Evolutionary conservation across 2,113 vertebrate species (phyloP).

Genomic region (Rhabdomys dilectus): DNA sequence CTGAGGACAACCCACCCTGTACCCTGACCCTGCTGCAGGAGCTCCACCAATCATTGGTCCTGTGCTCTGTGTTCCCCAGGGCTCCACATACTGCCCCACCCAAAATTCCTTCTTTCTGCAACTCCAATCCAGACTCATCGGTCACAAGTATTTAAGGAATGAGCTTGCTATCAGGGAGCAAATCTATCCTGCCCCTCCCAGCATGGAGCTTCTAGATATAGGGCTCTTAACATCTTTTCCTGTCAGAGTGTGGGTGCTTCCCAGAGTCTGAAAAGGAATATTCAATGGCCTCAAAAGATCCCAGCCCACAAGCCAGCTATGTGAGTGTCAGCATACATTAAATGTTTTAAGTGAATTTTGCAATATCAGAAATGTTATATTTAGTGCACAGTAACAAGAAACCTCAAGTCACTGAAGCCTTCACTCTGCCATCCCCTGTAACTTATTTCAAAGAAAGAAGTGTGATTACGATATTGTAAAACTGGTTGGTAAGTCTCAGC

Average conservation of each 20-base stretch:
- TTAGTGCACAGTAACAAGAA: background rate
- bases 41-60: background rate
- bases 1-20: background rate
- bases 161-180: constrained; percentile 12
- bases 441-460: background rate
- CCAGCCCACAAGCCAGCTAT: background rate
- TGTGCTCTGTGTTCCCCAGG: background rate
- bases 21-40: background rate
- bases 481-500: background rate
- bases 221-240: background rate
- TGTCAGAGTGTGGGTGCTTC: background rate
- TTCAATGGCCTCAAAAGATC: background rate
- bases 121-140: background rate
- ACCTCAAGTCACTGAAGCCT: background rate
- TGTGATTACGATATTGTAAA: background rate
- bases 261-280: background rate
- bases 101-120: constrained; percentile 67
- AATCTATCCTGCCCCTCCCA: constrained; percentile 35
- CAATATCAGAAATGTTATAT: background rate
- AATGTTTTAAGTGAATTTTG: background rate
- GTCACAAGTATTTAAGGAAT: constrained; percentile 74
- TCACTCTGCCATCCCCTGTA: background rate
- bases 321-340: background rate
- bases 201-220: background rate
- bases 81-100: constrained; percentile 47